A percentile compares a stretch with the other conserved stretches of the same genome.
Evolutionary conservation across 2,113 vertebrate genomes (phyloP).

Genomic region (Sebastes schlegelii): DNA sequence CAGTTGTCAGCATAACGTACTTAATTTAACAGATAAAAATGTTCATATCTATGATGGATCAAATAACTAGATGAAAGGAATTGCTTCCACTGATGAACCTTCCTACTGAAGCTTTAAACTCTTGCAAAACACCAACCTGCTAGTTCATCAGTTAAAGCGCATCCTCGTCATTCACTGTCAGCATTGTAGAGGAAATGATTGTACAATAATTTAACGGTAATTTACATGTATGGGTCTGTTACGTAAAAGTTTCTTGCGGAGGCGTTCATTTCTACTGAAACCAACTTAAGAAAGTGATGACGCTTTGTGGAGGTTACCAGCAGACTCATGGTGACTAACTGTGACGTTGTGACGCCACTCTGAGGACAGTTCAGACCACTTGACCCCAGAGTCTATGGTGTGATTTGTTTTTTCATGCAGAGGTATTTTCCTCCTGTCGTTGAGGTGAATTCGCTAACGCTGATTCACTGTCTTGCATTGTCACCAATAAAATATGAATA

Average conservation of each 20-base stretch:
- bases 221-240: not conserved
- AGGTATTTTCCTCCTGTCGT: constrained; percentile 48
- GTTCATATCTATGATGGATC: not conserved
- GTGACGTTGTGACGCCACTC: not conserved
- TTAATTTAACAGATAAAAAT: not conserved
- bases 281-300: not conserved
- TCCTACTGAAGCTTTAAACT: not conserved
- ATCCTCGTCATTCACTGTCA: not conserved
- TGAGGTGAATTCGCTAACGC: constrained; percentile 3
- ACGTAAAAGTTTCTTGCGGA: constrained; percentile 29
- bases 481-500: constrained; percentile 39
- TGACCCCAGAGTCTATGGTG: constrained; percentile 22
- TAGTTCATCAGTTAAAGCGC: not conserved
- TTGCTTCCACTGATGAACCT: not conserved
- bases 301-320: not conserved
- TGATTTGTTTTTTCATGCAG: constrained; percentile 10
- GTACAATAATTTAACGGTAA: not conserved
- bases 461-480: constrained; percentile 63
- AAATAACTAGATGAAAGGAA: not conserved
- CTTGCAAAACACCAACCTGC: constrained; percentile 3
- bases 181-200: constrained; percentile 38
- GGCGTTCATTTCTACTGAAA: not conserved
- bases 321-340: constrained; percentile 42
- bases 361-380: constrained; percentile 19
- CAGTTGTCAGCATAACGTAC: not conserved